Evolutionary conservation across 1,140 invertebrate species (phyloP), one percentile per base, ranked within the genome.

Genomic region (Drosophila chauvacae): DNA sequence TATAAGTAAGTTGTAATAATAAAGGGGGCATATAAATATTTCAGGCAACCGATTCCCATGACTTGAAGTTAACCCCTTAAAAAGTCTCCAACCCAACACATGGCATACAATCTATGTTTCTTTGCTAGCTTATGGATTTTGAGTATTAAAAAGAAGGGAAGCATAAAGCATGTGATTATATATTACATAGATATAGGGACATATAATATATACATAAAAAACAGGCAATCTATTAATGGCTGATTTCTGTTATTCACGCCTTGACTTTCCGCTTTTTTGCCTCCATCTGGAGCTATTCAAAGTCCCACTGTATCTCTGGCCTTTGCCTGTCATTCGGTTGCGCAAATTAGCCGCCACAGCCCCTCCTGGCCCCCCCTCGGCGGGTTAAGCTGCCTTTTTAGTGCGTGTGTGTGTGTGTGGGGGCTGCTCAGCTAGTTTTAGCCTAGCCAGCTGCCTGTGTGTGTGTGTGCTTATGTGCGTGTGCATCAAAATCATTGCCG

Each of bases 401-500:
- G 35, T 41, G 16, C 42, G 28, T 28, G 37, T 56, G 37, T 18
- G 37, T 18, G 47, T n/a, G 53, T 28, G 60, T 41, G 33, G 23
- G 23, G 50, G 42, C 58, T 64, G 45, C 56, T 73, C 37, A 55
- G 51, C 51, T 55, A 55, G 51, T 55, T 55, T 53, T 23, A 37
- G 51, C 51, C 37, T 55, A 55, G 51, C 51, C 51, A 37, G 51
- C 51, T 23, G 50, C 11, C 50, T 30, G 42, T 28, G 23, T 75
- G 53, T 53, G 45, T 39, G 75, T 80, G 59, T 33, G 48, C 63
- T 56, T 53, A 48, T 60, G 60, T 79, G 77, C 56, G 66, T 78
- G 66, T 81, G 84, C 85, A 90, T 71, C 83, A 87, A 87, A 55
- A 88, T 88, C 84, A 84, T 88, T 87, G 84, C 84, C 84, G 84